Evolutionary conservation across 2,113 vertebrate genomes (phyloP).

Genomic region (Sinocyclocheilus maitianheensis): DNA sequence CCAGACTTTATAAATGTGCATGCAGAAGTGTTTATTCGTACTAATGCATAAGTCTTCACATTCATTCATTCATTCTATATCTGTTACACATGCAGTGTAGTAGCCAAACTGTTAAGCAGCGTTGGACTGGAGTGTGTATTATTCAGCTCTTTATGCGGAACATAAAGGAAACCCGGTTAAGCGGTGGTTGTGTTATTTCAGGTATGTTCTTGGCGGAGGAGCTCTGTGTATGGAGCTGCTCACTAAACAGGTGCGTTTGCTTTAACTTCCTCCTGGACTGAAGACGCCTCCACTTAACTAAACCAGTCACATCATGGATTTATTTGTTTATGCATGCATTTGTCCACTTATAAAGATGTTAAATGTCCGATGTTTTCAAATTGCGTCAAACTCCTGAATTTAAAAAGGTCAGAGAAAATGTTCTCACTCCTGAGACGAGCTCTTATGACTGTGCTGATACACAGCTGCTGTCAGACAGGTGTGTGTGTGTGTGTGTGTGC

Average conservation of each 20-base stretch:
- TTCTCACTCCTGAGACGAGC: too few relatives aligned
- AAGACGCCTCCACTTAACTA: not conserved
- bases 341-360: not conserved
- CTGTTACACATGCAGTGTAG: too few relatives aligned
- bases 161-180: not conserved
- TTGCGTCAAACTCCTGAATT: not conserved
- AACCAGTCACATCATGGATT: not conserved
- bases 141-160: too few relatives aligned
- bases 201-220: constrained; percentile 96
- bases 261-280: not conserved
- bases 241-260: constrained; percentile 90
- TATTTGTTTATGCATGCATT: not conserved
- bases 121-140: not conserved
- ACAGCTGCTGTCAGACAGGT: not conserved
- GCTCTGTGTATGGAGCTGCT: constrained; percentile 99
- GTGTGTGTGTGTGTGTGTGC: too few relatives aligned
- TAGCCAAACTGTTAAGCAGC: not conserved
- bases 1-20: too few relatives aligned
- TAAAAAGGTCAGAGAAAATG: too few relatives aligned
- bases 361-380: not conserved
- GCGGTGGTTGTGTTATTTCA: constrained; percentile 61
- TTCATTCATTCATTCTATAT: too few relatives aligned
- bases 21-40: too few relatives aligned
- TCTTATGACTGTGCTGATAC: too few relatives aligned
- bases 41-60: too few relatives aligned